Percentiles rank a stretch among this genome's conserved stretches.
These are phyloP conservation scores for Tiliacea aurago DNA, from an alignment of 2,888 invertebrate genomes.

Conservation along the genomic window DNA sequence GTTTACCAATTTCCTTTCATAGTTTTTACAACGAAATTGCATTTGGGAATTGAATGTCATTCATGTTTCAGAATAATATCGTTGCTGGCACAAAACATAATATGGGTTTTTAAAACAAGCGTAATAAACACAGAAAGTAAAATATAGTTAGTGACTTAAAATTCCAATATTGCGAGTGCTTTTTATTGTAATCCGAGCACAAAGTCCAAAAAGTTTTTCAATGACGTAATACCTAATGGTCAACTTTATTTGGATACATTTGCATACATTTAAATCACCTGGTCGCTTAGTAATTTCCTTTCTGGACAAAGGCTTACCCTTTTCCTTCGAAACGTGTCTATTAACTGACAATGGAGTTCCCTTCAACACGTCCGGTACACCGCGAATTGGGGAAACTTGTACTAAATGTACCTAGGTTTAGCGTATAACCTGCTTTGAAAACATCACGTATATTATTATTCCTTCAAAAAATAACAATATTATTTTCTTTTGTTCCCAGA, in stretches of 20 bases:
- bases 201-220: slow-evolving; percentile 18
- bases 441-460: neutral
- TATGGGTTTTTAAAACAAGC: slow-evolving; percentile 12
- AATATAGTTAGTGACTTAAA: slow-evolving; percentile 30
- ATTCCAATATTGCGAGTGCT: slow-evolving; percentile 69
- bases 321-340: slow-evolving; percentile 10
- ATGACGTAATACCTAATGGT: slow-evolving; percentile 11
- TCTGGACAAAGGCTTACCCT: slow-evolving; percentile 9
- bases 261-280: slow-evolving; percentile 23
- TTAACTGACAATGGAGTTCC: slow-evolving; percentile 23
- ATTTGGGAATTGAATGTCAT: slow-evolving; percentile 22
- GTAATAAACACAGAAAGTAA: slow-evolving; percentile 25
- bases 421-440: neutral
- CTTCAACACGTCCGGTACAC: neutral
- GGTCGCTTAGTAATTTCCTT: slow-evolving; percentile 10
- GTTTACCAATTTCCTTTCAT: slow-evolving; percentile 18
- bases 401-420: neutral
- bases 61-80: slow-evolving; percentile 15
- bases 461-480: slow-evolving; percentile 12
- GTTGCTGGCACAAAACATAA: slow-evolving; percentile 16
- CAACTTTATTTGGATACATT: slow-evolving; percentile 8
- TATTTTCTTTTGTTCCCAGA: slow-evolving; percentile 37
- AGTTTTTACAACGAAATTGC: slow-evolving; percentile 39
- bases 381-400: neutral
- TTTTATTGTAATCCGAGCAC: slow-evolving; percentile 67